Evolutionary conservation across 2,888 invertebrate species (phyloP), one percentile per base, ranked within the genome.

Genomic region (Dolichopus griseipennis): DNA sequence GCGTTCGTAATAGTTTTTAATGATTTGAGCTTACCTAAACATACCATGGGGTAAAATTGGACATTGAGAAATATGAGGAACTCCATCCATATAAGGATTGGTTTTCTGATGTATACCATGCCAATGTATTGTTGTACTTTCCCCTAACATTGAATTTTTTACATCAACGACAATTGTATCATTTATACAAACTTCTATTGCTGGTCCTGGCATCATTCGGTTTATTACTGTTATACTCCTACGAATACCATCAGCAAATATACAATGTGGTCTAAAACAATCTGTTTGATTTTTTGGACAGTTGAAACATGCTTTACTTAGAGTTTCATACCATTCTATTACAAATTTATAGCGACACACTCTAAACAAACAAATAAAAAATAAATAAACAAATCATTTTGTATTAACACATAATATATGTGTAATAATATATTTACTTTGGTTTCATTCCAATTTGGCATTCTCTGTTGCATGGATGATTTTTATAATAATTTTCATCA

Each of bases 61-160:
- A 72, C 93, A 93, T 79, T 94, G 94, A 0, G 93, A 91, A 10
- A 94, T 86, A 71, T 88, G 89, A 0, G 94, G 93, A 0, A 93
- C 93, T 0, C 94, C 94, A 73, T 95, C 94, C 93, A 93, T 93
- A 76, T 90, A 93, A 0, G 93, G 93, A 0, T 88, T 88, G 0
- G 85, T 85, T 67, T 83, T 81, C 79, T 93, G 92, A 76, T 93
- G 93, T 75, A 91, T 87, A 0, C 96, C 95, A 76, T 96, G 96
- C 95, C 95, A 96, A 76, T 96, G 96, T 22, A 96, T 88, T 0
- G 91, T 89, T 0, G 93, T 93, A 27, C 89, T 90, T 77, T 93
- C 93, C 0, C 90, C 89, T 76, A 88, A 84, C 78, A 95, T 78
- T 70, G 86, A 84, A 76, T 96, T 96, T 72, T 87, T 86, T 9